Conservation (phyloP, 2,888 invertebrate species). For the Digitonthophagus gazella region DNA sequence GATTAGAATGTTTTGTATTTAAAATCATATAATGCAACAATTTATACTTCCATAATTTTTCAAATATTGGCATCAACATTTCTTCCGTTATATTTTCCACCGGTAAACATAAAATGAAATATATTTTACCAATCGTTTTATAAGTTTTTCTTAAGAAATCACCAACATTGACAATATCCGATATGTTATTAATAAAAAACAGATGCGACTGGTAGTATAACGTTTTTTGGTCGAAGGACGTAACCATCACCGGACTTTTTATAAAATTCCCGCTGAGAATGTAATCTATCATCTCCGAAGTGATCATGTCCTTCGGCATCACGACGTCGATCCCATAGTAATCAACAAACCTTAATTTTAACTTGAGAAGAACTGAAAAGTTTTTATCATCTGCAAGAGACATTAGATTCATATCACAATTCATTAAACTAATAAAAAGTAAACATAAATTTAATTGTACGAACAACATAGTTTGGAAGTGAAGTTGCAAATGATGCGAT, state of each 20-base stretch:
- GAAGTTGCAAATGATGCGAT: too few species aligned
- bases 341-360: neutral
- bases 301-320: neutral
- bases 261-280: neutral
- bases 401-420: neutral
- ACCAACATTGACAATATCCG: neutral
- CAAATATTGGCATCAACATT: neutral
- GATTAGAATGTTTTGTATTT: neutral
- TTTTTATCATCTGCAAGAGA: neutral
- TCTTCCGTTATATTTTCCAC: neutral
- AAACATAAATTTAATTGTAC: neutral
- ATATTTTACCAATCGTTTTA: neutral
- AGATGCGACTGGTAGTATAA: neutral
- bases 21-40: neutral
- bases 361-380: neutral
- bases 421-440: neutral
- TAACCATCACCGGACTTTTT: neutral
- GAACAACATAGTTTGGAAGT: neutral
- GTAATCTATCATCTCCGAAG: neutral
- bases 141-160: neutral
- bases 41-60: neutral
- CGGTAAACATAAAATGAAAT: neutral
- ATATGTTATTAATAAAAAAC: neutral
- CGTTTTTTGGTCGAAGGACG: neutral
- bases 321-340: neutral